A percentile compares a stretch with the other conserved stretches of the same genome.
Conservation (phyloP, 2,113 vertebrate species). For the Cromileptes altivelis region DNA sequence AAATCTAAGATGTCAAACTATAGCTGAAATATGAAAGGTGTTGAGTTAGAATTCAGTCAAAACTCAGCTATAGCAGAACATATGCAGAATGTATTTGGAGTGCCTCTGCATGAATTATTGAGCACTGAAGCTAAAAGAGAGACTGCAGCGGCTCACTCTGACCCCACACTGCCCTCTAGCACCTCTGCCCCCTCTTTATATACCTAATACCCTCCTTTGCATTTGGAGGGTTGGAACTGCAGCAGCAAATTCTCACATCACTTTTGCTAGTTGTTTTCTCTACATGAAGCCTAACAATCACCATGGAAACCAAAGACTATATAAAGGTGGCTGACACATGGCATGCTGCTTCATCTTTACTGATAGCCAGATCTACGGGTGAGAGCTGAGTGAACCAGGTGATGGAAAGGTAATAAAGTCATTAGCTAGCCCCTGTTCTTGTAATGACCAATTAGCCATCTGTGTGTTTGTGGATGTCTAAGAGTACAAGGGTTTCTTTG, state of each 20-base stretch:
- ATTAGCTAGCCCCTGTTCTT: too few relatives aligned
- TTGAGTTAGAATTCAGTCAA: not conserved
- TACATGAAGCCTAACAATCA: not conserved
- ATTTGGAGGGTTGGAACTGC: not conserved
- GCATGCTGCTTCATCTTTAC: too few relatives aligned
- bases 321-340: too few relatives aligned
- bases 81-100: not conserved
- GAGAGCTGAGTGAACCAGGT: too few relatives aligned
- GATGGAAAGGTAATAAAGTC: too few relatives aligned
- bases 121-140: not conserved
- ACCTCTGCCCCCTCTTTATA: not conserved
- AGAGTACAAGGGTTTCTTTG: too few relatives aligned
- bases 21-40: not conserved
- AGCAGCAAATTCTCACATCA: not conserved
- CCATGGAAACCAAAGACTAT: not conserved
- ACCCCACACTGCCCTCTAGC: not conserved
- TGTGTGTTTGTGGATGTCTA: too few relatives aligned
- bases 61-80: not conserved
- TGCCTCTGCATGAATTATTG: not conserved
- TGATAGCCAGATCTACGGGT: not conserved
- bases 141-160: not conserved
- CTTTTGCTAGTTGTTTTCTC: not conserved
- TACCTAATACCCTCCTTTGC: not conserved
- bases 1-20: not conserved
- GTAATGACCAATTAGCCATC: too few relatives aligned